Evolutionary conservation across 2,888 invertebrate species (phyloP).

Genomic region (Lasioglossum morio): DNA sequence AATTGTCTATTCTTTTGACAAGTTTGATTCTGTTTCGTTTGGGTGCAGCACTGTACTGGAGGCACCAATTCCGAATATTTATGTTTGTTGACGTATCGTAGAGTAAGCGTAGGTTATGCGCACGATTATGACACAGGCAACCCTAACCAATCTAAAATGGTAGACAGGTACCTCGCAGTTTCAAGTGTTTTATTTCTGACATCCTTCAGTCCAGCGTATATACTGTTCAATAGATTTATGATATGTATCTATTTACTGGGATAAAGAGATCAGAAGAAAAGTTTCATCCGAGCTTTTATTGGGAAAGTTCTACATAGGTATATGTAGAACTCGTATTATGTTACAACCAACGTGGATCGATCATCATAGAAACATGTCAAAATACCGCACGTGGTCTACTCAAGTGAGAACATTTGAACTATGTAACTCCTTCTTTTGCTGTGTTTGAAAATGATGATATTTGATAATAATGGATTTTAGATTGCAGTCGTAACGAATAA

Average conservation of each 20-base stretch:
- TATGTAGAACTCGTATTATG: not conserved
- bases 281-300: not conserved
- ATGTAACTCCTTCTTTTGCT: not conserved
- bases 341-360: conserved; percentile 9
- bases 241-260: not conserved
- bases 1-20: no score
- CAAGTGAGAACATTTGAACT: conserved; percentile 2
- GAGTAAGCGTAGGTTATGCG: not conserved
- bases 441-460: conserved; percentile 1
- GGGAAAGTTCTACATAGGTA: not conserved
- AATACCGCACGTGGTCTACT: conserved; percentile 17
- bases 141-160: not conserved
- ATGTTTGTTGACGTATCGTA: not conserved
- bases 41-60: no score
- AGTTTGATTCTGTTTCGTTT: no score
- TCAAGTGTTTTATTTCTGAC: not conserved
- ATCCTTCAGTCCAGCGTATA: not conserved
- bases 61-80: no score
- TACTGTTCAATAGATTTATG: not conserved
- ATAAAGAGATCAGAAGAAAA: not conserved
- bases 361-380: conserved; percentile 1
- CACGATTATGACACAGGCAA: not conserved
- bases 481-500: conserved; percentile 15
- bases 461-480: conserved; percentile 8
- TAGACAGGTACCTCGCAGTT: not conserved